phyloP scores from a whole-genome alignment of 2,888 invertebrate species.

The Tetragonula carbonaria region DNA sequence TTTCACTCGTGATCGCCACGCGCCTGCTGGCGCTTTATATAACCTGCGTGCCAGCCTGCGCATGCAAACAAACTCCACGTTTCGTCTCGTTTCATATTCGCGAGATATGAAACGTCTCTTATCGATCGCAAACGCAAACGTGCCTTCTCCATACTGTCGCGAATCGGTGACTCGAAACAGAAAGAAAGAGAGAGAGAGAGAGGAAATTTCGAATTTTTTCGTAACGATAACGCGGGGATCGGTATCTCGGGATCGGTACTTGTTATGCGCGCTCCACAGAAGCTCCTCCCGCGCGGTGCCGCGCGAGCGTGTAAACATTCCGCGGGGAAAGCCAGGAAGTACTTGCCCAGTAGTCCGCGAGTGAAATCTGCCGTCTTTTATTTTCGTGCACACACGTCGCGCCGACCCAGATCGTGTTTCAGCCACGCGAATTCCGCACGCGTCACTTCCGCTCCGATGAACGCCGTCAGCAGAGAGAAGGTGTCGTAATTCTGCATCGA shows the following conservation, averaged over 20 bases:
- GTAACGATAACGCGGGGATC: conserved; percentile 2
- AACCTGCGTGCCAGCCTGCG: conserved; percentile 36
- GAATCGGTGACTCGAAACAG: background rate
- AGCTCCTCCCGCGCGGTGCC: conserved; percentile 29
- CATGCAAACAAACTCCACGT: conserved; percentile 41
- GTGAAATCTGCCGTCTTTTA: conserved; percentile 68
- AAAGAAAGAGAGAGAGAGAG: background rate
- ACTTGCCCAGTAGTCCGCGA: conserved; percentile 39
- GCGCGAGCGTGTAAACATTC: conserved; percentile 56
- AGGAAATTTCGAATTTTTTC: conserved; percentile 9
- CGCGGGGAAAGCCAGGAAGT: conserved; percentile 68
- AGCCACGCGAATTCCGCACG: conserved; percentile 55
- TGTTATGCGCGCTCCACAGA: conserved; percentile 33
- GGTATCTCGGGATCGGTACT: conserved; percentile 27
- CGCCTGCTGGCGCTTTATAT: conserved; percentile 50
- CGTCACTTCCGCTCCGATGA: conserved; percentile 60
- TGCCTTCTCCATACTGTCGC: background rate
- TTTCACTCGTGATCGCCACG: conserved; percentile 65
- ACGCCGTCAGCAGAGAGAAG: background rate
- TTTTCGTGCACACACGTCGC: conserved; percentile 64
- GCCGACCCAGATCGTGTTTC: conserved; percentile 63
- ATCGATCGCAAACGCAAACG: background rate
- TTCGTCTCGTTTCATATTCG: background rate
- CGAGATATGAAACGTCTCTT: background rate
- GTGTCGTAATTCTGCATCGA: conserved; percentile 36